phyloP scores from a whole-genome alignment of 2,888 invertebrate genomes.

The Microplitis deprimator region DNA sequence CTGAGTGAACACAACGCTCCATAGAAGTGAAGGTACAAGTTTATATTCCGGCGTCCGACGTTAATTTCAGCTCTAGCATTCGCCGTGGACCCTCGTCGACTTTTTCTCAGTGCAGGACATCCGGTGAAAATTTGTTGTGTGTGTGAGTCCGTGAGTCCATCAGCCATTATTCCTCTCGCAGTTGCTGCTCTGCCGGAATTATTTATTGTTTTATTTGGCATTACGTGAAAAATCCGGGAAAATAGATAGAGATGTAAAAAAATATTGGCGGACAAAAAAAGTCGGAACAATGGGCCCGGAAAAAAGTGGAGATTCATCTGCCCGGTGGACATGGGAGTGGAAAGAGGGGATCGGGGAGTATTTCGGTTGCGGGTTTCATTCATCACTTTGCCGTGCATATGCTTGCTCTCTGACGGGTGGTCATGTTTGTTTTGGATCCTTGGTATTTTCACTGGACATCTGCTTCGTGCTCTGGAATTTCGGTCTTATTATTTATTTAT shows the following conservation, averaged over 20 bases:
- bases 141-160: not conserved
- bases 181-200: not conserved
- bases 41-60: not conserved
- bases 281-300: not conserved
- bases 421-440: not conserved
- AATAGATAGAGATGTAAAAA: not conserved
- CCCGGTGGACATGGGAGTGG: too few relatives aligned
- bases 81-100: not conserved
- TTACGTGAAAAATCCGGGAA: not conserved
- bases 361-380: not conserved
- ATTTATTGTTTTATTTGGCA: not conserved
- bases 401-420: not conserved
- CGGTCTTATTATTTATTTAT: not conserved
- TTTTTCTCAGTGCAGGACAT: not conserved
- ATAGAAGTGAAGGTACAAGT: not conserved
- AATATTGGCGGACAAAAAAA: not conserved
- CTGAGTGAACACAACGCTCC: not conserved
- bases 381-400: not conserved
- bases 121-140: not conserved
- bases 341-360: not conserved
- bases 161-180: not conserved
- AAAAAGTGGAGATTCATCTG: not conserved
- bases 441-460: slow-evolving; percentile 1
- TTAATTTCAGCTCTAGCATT: not conserved
- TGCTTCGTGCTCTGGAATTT: not conserved